Percentiles rank a stretch among this genome's conserved stretches.
Evolutionary conservation across 2,113 vertebrate genomes (phyloP).

Genomic region (Polypterus bichir): DNA sequence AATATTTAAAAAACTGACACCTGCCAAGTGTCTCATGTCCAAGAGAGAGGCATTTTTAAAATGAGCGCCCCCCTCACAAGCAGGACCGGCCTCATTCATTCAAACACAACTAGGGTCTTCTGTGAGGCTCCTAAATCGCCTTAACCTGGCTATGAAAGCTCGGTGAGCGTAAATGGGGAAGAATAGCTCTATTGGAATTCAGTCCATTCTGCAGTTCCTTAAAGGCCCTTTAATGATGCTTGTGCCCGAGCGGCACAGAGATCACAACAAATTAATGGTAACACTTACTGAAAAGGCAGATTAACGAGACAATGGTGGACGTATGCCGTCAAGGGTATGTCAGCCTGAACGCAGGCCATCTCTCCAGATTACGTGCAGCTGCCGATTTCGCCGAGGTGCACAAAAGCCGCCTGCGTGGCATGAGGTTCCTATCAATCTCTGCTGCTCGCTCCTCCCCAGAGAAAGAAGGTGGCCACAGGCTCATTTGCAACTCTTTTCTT

Average conservation of each 20-base stretch:
- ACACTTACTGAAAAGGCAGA: constrained; percentile 83
- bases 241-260: constrained; percentile 66
- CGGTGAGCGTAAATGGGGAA: constrained; percentile 35
- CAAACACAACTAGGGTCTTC: no score
- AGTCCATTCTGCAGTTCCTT: constrained; percentile 59
- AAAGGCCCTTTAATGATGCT: constrained; percentile 64
- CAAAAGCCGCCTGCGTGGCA: constrained; percentile 58
- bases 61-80: no score
- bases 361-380: constrained; percentile 61
- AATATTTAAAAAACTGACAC: no score
- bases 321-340: constrained; percentile 45
- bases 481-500: constrained; percentile 63
- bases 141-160: constrained; percentile 39
- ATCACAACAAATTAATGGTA: constrained; percentile 79
- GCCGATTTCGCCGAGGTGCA: constrained; percentile 61
- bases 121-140: constrained; percentile 30
- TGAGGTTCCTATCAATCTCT: constrained; percentile 61
- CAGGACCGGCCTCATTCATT: no score
- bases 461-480: constrained; percentile 61
- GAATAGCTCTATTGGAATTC: constrained; percentile 55
- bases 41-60: no score
- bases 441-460: constrained; percentile 43
- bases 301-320: constrained; percentile 74
- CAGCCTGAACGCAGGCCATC: constrained; percentile 51
- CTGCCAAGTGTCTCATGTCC: no score